Evolutionary conservation across 2,797 vertebrate genomes (phyloP), one percentile per base, ranked within the genome.

Genomic region (Pseudocheirus occidentalis): DNA sequence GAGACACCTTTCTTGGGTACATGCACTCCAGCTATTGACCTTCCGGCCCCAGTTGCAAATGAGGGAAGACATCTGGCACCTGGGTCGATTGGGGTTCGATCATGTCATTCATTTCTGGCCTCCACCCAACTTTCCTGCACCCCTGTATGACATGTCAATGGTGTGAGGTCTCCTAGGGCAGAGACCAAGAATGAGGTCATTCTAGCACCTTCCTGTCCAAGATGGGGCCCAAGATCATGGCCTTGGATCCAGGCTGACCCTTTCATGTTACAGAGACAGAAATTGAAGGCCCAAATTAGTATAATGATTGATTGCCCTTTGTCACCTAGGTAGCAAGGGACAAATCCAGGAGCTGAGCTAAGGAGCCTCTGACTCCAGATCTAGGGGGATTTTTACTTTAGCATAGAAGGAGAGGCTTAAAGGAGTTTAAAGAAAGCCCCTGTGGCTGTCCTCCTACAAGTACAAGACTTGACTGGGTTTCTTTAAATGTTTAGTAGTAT

Each of bases 1-100:
- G 27, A 97, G 97, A 96, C 96, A 97, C 73, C 73, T 87, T 50
- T 50, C n/a, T 13, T 87, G 9, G 40, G 9, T 9, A 87, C 7
- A 12, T 4, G 40, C 3, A 50, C 9, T 21, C 0, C 7, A 11
- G 24, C 9, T 87, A 87, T 27, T 87, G 73, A 50, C 40, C 40
- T 73, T 97, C 96, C 97, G 98, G 53, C 95, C 93, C 73, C 57
- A 62, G 24, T 54, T 16, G 50, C 40, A 40, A 14, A 28, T 0
- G 11, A 87, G 12, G 81, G 12, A 40, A 24, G 56, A 55, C 56
- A 50, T 34, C n/a, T 3, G 52, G 31, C 5, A 24, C 0, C 0
- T 28, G 89, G 29, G 93, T 53, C 0, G 0, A 58, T 2, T 7
- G 34, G 91, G 40, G 13, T n/a, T 10, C n/a, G 0, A 14, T 3